Evolutionary conservation across 2,113 vertebrate species (phyloP), one percentile per base, ranked within the genome.

Genomic region (Jacana jacana): DNA sequence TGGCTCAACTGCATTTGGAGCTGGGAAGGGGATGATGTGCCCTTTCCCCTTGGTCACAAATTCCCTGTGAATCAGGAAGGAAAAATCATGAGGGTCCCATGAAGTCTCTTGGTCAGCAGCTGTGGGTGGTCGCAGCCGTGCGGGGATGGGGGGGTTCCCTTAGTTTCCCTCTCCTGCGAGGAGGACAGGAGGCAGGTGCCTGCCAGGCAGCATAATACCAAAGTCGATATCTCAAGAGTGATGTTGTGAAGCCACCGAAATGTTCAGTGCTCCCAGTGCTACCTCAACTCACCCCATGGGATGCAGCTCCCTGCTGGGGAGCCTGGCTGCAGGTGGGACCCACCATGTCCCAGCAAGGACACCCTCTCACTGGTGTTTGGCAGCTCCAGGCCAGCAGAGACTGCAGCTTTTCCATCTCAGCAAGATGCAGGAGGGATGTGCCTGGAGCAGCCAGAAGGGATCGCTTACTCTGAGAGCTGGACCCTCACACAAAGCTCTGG

Each of bases 281-380:
- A 1, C 63, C 51, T 71, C 2, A 0, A 70, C 46, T 72, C 35
- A 28, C 1, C 0, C 10, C 39, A 11, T 0, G 1, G 70, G 55
- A 40, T 2, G 1, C 69, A 66, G 71, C 30, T 78, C 55, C 46
- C 25, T 81, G 52, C 61, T 5, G 1, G 10, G 33, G 80, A 82
- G 14, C 65, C 86, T 46, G 11, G 3, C 72, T 39, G 68, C 84
- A 52, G 72, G 63, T 71, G 61, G 77, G 17, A 48, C 18, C 64
- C 49, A n/a, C 35, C 49, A 51, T 17, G 31, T 35, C 35, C 46
- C 81, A 48, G 51, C 42, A 28, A 7, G 23, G 51, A 81, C 3
- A 1, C 13, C 35, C 58, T 2, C 1, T 2, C 2, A 33, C 31
- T 1, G 1, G 22, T 1, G 2, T n/a, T 44, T 2, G 5, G 70